These are phyloP conservation scores for Pseudachorutes palmiensis DNA, from an alignment of 1,140 invertebrate genomes.

Conservation along the genomic window DNA sequence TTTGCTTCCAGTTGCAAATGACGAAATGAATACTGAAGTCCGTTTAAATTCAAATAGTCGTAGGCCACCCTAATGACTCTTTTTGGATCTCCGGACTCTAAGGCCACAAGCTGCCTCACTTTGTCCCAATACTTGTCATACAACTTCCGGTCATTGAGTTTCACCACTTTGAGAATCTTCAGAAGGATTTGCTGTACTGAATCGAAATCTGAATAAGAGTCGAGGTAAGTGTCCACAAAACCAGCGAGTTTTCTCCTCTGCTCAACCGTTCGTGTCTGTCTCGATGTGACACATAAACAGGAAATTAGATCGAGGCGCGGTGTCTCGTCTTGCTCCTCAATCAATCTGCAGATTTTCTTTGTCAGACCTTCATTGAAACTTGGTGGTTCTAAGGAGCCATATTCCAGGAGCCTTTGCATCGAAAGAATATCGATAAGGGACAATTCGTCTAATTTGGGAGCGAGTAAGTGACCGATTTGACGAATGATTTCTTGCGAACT, in stretches of 20 bases:
- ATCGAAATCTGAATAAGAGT: not conserved
- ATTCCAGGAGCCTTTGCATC: constrained; percentile 19
- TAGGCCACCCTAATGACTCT: constrained; percentile 21
- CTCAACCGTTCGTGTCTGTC: not conserved
- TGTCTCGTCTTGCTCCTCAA: constrained; percentile 21
- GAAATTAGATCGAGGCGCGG: constrained; percentile 23
- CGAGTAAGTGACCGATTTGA: constrained; percentile 16
- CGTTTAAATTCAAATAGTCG: constrained; percentile 48
- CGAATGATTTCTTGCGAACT: not conserved
- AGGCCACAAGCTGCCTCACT: not conserved
- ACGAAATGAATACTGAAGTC: constrained; percentile 46
- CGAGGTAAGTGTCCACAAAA: not conserved
- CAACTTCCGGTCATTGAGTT: constrained; percentile 19
- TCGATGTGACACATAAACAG: constrained; percentile 12
- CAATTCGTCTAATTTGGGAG: constrained; percentile 5
- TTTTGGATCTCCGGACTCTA: constrained; percentile 4
- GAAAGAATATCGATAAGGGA: constrained; percentile 22
- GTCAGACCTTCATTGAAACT: constrained; percentile 21
- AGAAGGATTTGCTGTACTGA: constrained; percentile 3
- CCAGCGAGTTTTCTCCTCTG: not conserved
- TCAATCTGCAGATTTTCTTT: constrained; percentile 6
- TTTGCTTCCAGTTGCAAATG: constrained; percentile 44
- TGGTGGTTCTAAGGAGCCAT: constrained; percentile 18
- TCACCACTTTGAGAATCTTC: constrained; percentile 18
- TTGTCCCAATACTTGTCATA: constrained; percentile 31